Conservation (phyloP, 2,797 vertebrate genomes). For the Lerista edwardsae region DNA sequence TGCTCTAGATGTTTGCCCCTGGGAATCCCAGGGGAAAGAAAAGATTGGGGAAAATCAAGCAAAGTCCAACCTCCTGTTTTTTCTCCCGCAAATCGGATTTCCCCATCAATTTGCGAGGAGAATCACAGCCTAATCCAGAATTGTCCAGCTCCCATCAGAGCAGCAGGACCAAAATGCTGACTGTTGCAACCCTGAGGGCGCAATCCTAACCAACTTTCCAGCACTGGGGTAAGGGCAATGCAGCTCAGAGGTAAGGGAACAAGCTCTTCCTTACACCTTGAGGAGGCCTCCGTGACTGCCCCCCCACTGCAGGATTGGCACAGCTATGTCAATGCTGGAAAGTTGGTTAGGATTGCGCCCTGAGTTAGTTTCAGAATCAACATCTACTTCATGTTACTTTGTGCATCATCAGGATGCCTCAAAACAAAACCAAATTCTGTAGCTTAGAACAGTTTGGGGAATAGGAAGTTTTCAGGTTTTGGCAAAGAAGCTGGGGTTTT, state of each 20-base stretch:
- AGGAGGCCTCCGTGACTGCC: too few species aligned
- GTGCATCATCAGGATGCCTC: background rate
- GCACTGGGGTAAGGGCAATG: too few species aligned
- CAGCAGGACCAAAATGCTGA: too few species aligned
- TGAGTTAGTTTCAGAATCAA: background rate
- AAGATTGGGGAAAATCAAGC: background rate
- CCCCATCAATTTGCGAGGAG: background rate
- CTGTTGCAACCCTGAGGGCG: too few species aligned
- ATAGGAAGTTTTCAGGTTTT: background rate
- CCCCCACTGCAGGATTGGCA: too few species aligned
- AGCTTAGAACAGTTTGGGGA: background rate
- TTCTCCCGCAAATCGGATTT: background rate
- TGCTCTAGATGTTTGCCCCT: background rate
- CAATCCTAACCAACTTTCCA: too few species aligned
- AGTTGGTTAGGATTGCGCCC: too few species aligned
- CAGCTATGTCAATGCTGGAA: too few species aligned
- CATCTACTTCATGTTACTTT: background rate
- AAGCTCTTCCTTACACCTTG: too few species aligned
- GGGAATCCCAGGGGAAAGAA: background rate
- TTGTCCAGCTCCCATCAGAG: too few species aligned
- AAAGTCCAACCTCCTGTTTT: background rate
- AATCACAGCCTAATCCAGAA: too few species aligned
- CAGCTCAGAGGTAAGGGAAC: too few species aligned
- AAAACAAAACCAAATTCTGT: background rate
- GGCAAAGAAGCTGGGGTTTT: background rate